Conservation (phyloP, 2,797 vertebrate species). For the Muscicapa comitata region DNA sequence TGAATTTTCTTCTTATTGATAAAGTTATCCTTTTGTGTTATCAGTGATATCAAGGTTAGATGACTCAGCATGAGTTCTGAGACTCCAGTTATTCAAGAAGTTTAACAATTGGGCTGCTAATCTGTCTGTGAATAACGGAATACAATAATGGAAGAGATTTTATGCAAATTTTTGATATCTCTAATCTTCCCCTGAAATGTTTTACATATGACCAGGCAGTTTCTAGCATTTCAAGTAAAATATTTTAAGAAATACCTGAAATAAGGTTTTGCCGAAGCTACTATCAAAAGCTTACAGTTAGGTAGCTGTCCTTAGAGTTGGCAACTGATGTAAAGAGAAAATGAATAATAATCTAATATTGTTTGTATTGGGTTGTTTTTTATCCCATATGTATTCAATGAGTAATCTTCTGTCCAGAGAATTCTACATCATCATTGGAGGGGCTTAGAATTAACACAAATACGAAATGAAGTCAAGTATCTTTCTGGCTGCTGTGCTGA, state of each 20-base stretch:
- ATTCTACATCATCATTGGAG: neutral
- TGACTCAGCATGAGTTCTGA: neutral
- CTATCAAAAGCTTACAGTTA: neutral
- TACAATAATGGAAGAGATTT: neutral
- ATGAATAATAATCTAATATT: neutral
- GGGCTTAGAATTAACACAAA: neutral
- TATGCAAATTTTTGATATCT: neutral
- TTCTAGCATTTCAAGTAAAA: neutral
- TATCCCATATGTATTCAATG: neutral
- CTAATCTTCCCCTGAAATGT: neutral
- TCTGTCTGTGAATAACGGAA: neutral
- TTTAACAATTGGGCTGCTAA: neutral
- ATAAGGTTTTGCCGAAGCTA: neutral
- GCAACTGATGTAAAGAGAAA: neutral
- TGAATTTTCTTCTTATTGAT: neutral
- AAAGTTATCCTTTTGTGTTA: neutral
- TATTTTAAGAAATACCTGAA: neutral
- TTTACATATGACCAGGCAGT: neutral
- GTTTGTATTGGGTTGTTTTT: neutral
- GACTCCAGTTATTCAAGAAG: neutral
- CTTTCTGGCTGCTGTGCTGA: neutral
- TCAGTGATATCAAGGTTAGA: neutral
- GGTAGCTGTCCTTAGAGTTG: neutral
- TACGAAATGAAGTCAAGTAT: neutral
- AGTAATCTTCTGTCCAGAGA: neutral